Base-by-base conservation (phyloP, 2,797 vertebrate species). In the Pristis pectinata region DNA sequence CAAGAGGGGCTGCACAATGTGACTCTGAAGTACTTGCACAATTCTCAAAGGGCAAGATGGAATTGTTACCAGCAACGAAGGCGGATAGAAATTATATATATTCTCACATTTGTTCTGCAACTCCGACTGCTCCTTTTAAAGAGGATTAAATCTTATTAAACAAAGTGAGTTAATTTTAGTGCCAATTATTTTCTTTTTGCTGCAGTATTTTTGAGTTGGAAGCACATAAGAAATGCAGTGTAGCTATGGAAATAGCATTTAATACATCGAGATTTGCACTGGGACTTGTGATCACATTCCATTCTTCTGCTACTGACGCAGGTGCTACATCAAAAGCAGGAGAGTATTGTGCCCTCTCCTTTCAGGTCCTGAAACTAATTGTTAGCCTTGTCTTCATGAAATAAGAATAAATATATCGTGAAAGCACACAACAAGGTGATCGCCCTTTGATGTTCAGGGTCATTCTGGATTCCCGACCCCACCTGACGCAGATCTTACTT, bases 161-260 rank as follows among this genome's bases (percentile, higher is more conserved):
- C 56, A 87, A 87, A n/a, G 53, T 64, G 34, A 59, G 83, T 59
- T 87, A 87, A 87, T 87, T 87, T 17, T 6, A 34, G 53, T 87
- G 83, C 83, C 53, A 87, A 87, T 59, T 87, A 83, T 83, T 83
- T 53, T 24, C 79, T 87, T 19, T 34, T 87, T 87, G 53, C 59
- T n/a, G 30, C 56, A 15, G 83, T n/a, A 61, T 30, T 17, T 59
- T 87, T 59, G 10, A 87, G 59, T 34, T 87, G 83, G 0, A 61
- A 19, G 83, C 61, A 53, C 30, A 17, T n/a, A 61, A 87, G 7
- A n/a, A 24, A 49, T 80, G 9, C 41, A 56, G 53, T 13, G 17
- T 13, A n/a, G 53, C 53, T 34, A 17, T n/a, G 53, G 56, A 13
- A 61, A 5, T 87, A 34, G 34, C 53, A 87, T 1, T 87, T 15